phyloP scores from a whole-genome alignment of 1,140 invertebrate species.

The Theocolax elegans region DNA sequence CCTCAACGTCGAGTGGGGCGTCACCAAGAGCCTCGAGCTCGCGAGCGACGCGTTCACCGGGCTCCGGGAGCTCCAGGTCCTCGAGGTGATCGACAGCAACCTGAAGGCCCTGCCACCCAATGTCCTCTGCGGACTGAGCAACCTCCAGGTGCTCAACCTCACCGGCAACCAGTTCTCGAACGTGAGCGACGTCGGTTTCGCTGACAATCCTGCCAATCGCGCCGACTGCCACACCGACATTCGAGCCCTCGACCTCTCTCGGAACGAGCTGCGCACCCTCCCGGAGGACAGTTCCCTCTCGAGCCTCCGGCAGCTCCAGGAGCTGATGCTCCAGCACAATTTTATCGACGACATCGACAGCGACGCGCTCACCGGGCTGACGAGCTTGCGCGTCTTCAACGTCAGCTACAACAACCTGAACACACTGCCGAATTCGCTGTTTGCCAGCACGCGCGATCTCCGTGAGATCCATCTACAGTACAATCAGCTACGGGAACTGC shows the following conservation, averaged over 20 bases:
- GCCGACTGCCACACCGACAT: conserved; percentile 72
- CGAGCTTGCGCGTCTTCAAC: conserved; percentile 82
- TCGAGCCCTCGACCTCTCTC: conserved; percentile 80
- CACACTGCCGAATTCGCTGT: conserved; percentile 80
- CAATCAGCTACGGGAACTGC: conserved; percentile 82
- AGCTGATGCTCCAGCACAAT: conserved; percentile 84
- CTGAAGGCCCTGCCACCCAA: conserved; percentile 79
- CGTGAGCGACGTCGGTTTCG: conserved; percentile 78
- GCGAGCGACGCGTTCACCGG: conserved; percentile 76
- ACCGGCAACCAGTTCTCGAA: conserved; percentile 82
- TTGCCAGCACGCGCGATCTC: conserved; percentile 80
- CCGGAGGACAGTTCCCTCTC: conserved; percentile 79
- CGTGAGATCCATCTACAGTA: conserved; percentile 86
- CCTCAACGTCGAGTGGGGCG: conserved; percentile 81
- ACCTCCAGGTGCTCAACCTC: conserved; percentile 84
- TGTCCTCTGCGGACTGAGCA: conserved; percentile 80
- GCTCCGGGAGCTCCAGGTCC: conserved; percentile 78
- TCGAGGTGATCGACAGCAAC: conserved; percentile 87
- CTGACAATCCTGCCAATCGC: conserved; percentile 56
- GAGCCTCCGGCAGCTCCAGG: conserved; percentile 78
- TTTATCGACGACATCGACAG: conserved; percentile 83
- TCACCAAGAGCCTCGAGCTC: conserved; percentile 77
- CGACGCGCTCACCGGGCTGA: conserved; percentile 80
- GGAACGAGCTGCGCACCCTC: conserved; percentile 79
- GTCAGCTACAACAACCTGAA: conserved; percentile 84